Conservation (phyloP, 2,888 invertebrate genomes). For the Caenorhabditis drosophilae region DNA sequence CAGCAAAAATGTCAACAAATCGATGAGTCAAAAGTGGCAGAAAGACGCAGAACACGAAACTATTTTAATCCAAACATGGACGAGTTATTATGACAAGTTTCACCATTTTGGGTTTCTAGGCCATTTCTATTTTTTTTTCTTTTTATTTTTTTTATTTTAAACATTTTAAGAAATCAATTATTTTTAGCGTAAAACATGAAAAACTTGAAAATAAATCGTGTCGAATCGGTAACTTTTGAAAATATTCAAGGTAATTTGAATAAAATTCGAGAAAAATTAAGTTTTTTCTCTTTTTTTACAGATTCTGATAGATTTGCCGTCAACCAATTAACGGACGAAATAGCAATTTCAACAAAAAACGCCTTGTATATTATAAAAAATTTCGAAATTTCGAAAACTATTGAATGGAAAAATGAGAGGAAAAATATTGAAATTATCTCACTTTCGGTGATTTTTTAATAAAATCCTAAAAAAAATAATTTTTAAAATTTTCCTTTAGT, state of each 20-base stretch:
- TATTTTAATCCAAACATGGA: not conserved
- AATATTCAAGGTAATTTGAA: not conserved
- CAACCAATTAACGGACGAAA: conserved; percentile 15
- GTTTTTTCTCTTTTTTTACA: not conserved
- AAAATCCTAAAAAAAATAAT: not conserved
- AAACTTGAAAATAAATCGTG: not conserved
- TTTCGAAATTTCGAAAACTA: conserved; percentile 1
- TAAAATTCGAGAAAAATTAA: not conserved
- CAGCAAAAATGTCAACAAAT: not conserved
- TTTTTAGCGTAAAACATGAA: not conserved
- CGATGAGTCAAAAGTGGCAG: not conserved
- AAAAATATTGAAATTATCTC: conserved; percentile 1
- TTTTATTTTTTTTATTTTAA: not conserved
- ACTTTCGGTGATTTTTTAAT: conserved; percentile 6
- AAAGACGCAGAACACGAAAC: conserved; percentile 5
- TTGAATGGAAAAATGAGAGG: conserved; percentile 10
- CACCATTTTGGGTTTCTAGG: not conserved
- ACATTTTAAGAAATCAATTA: not conserved
- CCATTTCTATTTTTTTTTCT: not conserved
- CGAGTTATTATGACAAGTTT: not conserved
- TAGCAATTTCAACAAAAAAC: conserved; percentile 13
- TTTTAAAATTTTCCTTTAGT: conserved; percentile 6
- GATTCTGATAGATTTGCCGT: conserved; percentile 15
- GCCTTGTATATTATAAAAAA: conserved; percentile 15
- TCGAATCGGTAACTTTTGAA: not conserved